Conservation (phyloP, 2,113 vertebrate species). For the Synodontis membranacea region DNA sequence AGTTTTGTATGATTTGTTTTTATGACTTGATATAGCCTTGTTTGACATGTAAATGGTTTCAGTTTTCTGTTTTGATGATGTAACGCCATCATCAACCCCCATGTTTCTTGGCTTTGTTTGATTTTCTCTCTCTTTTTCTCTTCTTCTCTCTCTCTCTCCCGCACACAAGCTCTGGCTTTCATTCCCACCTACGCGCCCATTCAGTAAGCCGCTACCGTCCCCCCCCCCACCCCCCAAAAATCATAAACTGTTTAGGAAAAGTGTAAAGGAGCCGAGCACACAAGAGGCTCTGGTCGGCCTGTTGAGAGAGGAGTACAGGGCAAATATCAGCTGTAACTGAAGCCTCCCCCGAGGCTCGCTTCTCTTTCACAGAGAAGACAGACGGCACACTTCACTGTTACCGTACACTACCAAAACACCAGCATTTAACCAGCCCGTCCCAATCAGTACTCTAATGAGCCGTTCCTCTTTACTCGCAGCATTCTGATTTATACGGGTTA, state of each 20-base stretch:
- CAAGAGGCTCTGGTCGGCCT: neutral
- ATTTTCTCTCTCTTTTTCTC: neutral
- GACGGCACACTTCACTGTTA: neutral
- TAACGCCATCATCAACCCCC: constrained; percentile 4
- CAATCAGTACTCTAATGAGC: neutral
- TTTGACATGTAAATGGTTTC: constrained; percentile 26
- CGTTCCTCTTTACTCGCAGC: neutral
- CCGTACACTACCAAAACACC: neutral
- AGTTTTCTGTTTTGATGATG: constrained; percentile 27
- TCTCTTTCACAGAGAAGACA: neutral
- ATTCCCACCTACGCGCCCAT: constrained; percentile 18
- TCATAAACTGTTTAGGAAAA: constrained; percentile 25
- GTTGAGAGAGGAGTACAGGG: neutral
- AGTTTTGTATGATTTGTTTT: constrained; percentile 17
- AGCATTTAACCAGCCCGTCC: neutral
- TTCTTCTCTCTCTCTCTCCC: neutral
- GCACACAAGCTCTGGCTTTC: neutral
- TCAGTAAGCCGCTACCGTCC: constrained; percentile 19
- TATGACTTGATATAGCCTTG: neutral
- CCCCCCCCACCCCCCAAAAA: constrained; percentile 27
- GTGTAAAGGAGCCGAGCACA: constrained; percentile 8
- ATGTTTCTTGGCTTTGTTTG: constrained; percentile 10
- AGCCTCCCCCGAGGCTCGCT: neutral
- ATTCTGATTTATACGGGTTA: neutral
- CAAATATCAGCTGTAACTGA: neutral